A percentile compares a stretch with the other conserved stretches of the same genome.
These are phyloP conservation scores for Heliconius sara DNA, from an alignment of 2,888 invertebrate genomes.

Conservation along the genomic window DNA sequence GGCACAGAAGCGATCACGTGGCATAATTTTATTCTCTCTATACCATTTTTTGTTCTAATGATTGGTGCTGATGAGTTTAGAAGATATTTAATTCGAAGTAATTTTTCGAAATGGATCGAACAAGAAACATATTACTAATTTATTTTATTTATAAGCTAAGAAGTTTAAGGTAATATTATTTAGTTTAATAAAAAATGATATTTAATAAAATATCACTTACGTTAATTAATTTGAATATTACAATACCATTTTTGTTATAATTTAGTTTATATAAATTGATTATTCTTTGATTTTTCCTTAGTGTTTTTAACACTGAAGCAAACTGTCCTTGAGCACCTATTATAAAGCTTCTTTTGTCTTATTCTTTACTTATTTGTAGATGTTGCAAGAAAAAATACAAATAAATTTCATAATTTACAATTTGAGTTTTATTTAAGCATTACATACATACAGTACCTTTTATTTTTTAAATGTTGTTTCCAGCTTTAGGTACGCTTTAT, in stretches of 20 bases:
- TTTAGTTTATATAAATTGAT: not conserved
- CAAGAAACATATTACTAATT: slow-evolving; percentile 88
- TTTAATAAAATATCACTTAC: not conserved
- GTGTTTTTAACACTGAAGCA: not conserved
- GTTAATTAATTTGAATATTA: not conserved
- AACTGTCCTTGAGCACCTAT: not conserved
- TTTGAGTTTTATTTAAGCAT: not conserved
- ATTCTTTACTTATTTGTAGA: not conserved
- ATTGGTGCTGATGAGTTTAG: slow-evolving; percentile 89
- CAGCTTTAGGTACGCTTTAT: not conserved
- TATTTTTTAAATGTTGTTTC: not conserved
- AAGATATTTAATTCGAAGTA: slow-evolving; percentile 87
- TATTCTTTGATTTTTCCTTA: not conserved
- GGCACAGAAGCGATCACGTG: slow-evolving; percentile 88
- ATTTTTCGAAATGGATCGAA: slow-evolving; percentile 88
- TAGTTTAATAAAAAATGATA: not conserved
- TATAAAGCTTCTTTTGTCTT: not conserved
- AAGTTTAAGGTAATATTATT: slow-evolving; percentile 6
- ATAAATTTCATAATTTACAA: not conserved
- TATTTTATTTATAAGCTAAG: slow-evolving; percentile 27
- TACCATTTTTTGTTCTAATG: slow-evolving; percentile 90
- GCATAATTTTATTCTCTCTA: slow-evolving; percentile 88
- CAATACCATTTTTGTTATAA: not conserved
- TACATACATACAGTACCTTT: not conserved
- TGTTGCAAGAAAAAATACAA: not conserved